Percentiles rank a stretch among this genome's conserved stretches.
phyloP scores from a whole-genome alignment of 2,797 vertebrate genomes.

The Anableps anableps region DNA sequence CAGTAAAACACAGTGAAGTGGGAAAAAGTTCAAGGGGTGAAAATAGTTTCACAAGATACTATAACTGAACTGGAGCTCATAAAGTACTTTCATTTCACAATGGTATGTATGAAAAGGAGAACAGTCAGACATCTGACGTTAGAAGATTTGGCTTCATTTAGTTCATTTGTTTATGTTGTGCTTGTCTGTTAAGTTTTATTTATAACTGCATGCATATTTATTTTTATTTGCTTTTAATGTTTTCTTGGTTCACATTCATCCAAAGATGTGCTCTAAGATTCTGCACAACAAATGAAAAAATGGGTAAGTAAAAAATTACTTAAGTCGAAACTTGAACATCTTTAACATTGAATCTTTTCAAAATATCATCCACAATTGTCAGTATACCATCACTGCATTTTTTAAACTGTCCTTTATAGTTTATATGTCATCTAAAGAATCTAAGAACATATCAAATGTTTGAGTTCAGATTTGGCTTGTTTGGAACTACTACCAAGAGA shows the following conservation, averaged over 20 bases:
- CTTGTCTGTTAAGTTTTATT: conserved; percentile 4
- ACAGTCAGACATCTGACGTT: neutral
- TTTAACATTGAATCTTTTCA: conserved; percentile 3
- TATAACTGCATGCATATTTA: conserved; percentile 1
- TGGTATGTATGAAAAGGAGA: neutral
- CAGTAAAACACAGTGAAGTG: too few species aligned
- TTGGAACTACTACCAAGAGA: neutral
- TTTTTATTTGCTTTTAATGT: conserved; percentile 31
- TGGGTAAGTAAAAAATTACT: conserved; percentile 64
- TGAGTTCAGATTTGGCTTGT: neutral
- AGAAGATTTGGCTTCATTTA: neutral
- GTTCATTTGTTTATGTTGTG: conserved; percentile 20
- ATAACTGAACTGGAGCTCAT: neutral
- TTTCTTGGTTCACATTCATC: conserved; percentile 49
- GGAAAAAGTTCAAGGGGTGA: too few species aligned
- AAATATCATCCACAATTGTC: neutral
- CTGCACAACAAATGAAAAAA: conserved; percentile 48
- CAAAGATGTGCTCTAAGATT: conserved; percentile 47
- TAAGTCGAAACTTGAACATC: conserved; percentile 3
- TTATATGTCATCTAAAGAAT: neutral
- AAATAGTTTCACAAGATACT: too few species aligned
- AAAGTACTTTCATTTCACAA: neutral
- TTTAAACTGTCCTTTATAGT: neutral
- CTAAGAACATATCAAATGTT: neutral
- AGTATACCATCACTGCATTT: neutral